phyloP scores from a whole-genome alignment of 2,797 vertebrate species.

The Sebastes diploproa region DNA sequence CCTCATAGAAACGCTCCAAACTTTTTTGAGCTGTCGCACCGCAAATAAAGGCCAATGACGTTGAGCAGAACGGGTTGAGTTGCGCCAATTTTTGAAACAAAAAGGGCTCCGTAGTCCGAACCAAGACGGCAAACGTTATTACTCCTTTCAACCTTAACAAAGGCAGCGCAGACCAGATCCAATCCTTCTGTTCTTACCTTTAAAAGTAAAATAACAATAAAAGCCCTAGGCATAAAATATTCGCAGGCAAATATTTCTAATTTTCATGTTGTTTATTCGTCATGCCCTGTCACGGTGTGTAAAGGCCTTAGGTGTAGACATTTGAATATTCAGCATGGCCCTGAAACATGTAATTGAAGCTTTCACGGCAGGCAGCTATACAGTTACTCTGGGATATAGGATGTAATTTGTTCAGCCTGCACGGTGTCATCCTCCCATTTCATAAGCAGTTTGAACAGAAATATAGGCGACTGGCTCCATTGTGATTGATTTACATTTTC shows the following conservation, averaged over 20 bases:
- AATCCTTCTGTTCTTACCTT: background rate
- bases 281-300: too few species aligned
- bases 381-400: background rate
- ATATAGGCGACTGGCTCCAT: background rate
- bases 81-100: background rate
- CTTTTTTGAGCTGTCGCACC: too few species aligned
- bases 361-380: conserved; percentile 1
- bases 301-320: background rate
- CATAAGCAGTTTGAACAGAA: conserved; percentile 19
- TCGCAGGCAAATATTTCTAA: background rate
- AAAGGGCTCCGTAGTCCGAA: too few species aligned
- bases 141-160: background rate
- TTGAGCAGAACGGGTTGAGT: background rate
- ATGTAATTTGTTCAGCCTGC: conserved; percentile 32
- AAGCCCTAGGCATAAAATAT: background rate
- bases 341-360: conserved; percentile 5
- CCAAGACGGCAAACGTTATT: background rate
- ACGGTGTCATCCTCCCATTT: conserved; percentile 2
- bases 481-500: conserved; percentile 31
- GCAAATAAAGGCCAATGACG: too few species aligned
- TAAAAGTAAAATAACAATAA: background rate
- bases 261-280: background rate
- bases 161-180: background rate
- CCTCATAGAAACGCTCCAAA: too few species aligned
- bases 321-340: background rate